Evolutionary conservation across 2,888 invertebrate genomes (phyloP).

Genomic region (Hypsopygia costalis): DNA sequence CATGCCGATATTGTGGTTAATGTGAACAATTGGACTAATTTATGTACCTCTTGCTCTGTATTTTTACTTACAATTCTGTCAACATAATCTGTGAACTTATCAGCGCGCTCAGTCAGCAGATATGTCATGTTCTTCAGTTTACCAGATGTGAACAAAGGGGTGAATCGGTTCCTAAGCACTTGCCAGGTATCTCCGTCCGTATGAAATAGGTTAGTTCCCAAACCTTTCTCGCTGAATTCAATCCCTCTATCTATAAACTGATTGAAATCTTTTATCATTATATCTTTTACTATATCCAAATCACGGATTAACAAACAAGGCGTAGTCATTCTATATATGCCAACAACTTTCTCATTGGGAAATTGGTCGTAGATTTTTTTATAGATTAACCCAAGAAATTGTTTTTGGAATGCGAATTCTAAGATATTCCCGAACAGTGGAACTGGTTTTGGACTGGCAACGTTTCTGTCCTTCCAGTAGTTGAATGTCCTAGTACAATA

Average conservation of each 20-base stretch:
- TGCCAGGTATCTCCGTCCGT: constrained; percentile 46
- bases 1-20: constrained; percentile 38
- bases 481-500: not conserved
- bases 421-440: constrained; percentile 41
- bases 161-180: constrained; percentile 38
- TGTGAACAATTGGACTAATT: constrained; percentile 35
- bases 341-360: constrained; percentile 47
- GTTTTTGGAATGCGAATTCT: constrained; percentile 27
- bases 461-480: not conserved
- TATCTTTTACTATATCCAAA: constrained; percentile 43
- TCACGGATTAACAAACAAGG: constrained; percentile 46
- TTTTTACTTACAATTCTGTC: constrained; percentile 14
- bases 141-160: constrained; percentile 48
- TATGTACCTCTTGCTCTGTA: constrained; percentile 31
- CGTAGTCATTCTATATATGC: constrained; percentile 43
- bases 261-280: constrained; percentile 53
- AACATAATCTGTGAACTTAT: constrained; percentile 33
- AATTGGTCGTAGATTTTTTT: constrained; percentile 36
- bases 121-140: constrained; percentile 55
- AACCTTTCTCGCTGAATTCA: constrained; percentile 36
- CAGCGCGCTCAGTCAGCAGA: constrained; percentile 35
- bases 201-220: constrained; percentile 46
- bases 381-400: constrained; percentile 24
- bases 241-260: constrained; percentile 42
- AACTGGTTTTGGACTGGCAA: constrained; percentile 29